These are phyloP conservation scores for Triplophysa dalaica DNA, from an alignment of 2,113 vertebrate genomes.

Conservation along the genomic window DNA sequence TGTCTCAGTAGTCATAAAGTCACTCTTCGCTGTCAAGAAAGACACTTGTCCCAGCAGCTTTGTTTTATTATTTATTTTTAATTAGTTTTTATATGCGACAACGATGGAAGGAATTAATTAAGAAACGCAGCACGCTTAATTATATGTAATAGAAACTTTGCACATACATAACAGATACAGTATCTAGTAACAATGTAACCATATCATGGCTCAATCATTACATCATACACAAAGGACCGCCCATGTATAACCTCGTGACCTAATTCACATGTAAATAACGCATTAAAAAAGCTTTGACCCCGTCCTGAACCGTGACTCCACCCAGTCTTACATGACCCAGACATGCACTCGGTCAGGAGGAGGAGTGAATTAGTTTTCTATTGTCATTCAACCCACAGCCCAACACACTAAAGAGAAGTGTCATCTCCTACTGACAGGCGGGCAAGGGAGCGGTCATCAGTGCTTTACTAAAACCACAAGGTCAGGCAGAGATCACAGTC, in stretches of 20 bases:
- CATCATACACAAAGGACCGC: slow-evolving; percentile 12
- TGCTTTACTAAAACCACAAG: slow-evolving; percentile 28
- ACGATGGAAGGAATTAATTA: slow-evolving; percentile 72
- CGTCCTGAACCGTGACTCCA: slow-evolving; percentile 54
- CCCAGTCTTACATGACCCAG: slow-evolving; percentile 68
- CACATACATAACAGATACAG: slow-evolving; percentile 40
- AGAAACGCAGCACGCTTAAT: slow-evolving; percentile 48
- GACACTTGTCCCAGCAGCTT: slow-evolving; percentile 70
- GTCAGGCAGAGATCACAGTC: slow-evolving; percentile 17
- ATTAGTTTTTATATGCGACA: slow-evolving; percentile 70
- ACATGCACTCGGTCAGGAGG: slow-evolving; percentile 72
- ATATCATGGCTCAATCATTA: slow-evolving; percentile 27
- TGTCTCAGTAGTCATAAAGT: slow-evolving; percentile 76
- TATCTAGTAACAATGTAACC: slow-evolving; percentile 27
- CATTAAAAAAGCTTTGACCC: slow-evolving; percentile 41
- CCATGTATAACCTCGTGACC: slow-evolving; percentile 4
- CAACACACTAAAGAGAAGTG: slow-evolving; percentile 31
- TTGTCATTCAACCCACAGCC: slow-evolving; percentile 45
- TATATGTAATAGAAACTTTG: slow-evolving; percentile 9
- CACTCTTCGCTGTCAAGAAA: slow-evolving; percentile 72
- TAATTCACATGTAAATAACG: slow-evolving; percentile 29
- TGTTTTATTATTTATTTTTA: slow-evolving; percentile 55
- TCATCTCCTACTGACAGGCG: slow-evolving; percentile 42
- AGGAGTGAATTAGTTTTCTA: slow-evolving; percentile 62
- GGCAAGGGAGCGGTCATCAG: slow-evolving; percentile 18